Evolutionary conservation across 2,888 invertebrate species (phyloP).

Genomic region (Opisthograptis luteolata): DNA sequence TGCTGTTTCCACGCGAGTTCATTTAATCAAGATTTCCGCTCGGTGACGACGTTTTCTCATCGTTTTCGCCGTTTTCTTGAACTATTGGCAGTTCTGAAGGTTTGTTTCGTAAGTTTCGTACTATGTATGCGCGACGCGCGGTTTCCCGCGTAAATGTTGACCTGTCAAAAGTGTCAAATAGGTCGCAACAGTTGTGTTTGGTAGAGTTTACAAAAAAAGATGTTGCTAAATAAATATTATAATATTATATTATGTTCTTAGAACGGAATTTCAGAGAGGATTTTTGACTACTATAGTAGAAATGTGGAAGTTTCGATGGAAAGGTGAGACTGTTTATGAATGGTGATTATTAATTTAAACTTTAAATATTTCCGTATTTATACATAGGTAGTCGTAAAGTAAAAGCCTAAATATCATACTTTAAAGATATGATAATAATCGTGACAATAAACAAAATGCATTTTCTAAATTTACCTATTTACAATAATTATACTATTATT

Average conservation of each 20-base stretch:
- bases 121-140: too few species aligned
- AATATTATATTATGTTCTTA: neutral
- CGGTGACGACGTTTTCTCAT: slow-evolving; percentile 22
- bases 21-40: slow-evolving; percentile 30
- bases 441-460: slow-evolving; percentile 9
- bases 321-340: slow-evolving; percentile 3
- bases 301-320: neutral
- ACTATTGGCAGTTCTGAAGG: too few species aligned
- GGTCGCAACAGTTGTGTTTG: neutral
- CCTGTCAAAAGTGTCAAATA: slow-evolving; percentile 1
- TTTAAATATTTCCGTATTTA: neutral
- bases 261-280: neutral
- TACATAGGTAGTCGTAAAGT: too few species aligned
- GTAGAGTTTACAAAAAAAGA: neutral
- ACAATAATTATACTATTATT: neutral
- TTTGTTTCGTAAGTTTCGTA: too few species aligned
- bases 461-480: slow-evolving; percentile 6
- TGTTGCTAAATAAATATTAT: neutral
- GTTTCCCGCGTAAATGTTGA: slow-evolving; percentile 5
- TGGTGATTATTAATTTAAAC: neutral
- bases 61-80: neutral
- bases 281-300: slow-evolving; percentile 4
- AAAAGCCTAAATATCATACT: neutral
- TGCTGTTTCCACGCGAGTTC: slow-evolving; percentile 49
- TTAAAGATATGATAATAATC: neutral